Percentiles rank a stretch among this genome's conserved stretches.
These are phyloP conservation scores for Philaethria dido DNA, from an alignment of 2,888 invertebrate genomes.

Conservation along the genomic window DNA sequence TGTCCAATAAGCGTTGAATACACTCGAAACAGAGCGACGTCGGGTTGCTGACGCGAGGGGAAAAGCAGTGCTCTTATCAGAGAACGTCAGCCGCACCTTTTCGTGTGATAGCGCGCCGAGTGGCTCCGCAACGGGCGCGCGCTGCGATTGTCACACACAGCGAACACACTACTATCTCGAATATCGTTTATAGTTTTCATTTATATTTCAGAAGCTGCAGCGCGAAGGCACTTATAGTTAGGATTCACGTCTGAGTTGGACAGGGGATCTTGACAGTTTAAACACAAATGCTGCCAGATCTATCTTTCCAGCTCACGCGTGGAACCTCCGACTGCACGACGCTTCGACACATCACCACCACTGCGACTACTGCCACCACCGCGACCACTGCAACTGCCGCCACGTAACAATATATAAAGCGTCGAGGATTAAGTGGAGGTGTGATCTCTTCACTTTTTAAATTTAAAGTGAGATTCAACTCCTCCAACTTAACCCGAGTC, in stretches of 20 bases:
- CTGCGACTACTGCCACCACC: neutral
- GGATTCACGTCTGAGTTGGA: conserved; percentile 83
- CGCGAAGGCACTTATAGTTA: conserved; percentile 31
- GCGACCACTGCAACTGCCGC: neutral
- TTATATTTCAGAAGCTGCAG: conserved; percentile 58
- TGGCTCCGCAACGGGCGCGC: conserved; percentile 64
- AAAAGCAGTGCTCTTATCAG: conserved; percentile 80
- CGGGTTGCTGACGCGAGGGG: conserved; percentile 72
- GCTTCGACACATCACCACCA: conserved; percentile 20
- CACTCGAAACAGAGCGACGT: conserved; percentile 63
- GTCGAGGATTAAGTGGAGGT: conserved; percentile 83
- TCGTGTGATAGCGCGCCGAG: conserved; percentile 73
- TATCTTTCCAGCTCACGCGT: conserved; percentile 85
- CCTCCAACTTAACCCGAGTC: conserved; percentile 83
- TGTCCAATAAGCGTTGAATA: conserved; percentile 54
- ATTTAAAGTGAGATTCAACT: conserved; percentile 85
- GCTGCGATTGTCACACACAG: conserved; percentile 67
- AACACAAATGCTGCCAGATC: conserved; percentile 79
- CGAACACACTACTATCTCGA: conserved; percentile 56
- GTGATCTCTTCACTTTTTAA: conserved; percentile 85
- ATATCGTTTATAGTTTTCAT: conserved; percentile 50
- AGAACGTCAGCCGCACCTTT: conserved; percentile 80
- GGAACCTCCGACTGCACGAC: conserved; percentile 54
- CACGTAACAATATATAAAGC: conserved; percentile 48
- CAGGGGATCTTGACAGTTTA: conserved; percentile 83